phyloP scores from a whole-genome alignment of 2,113 vertebrate genomes.

The Osmerus mordax region DNA sequence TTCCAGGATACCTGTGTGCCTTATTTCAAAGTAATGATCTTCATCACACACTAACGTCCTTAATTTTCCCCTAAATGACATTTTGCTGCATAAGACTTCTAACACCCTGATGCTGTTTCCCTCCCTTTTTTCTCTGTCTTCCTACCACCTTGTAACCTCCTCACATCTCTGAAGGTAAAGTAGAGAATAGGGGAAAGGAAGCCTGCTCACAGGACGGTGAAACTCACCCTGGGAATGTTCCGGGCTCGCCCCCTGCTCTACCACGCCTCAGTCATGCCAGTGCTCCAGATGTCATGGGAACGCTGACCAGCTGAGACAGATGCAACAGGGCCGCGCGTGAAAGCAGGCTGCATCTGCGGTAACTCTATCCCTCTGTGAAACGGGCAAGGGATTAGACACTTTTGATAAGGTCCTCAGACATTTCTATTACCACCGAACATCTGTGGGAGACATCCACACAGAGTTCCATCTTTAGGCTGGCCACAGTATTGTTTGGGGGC shows the following conservation, averaged over 20 bases:
- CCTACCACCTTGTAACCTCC: no score
- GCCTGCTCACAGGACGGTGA: background rate
- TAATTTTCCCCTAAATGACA: no score
- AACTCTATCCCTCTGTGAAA: conserved; percentile 79
- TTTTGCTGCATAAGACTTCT: no score
- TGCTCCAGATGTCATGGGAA: conserved; percentile 74
- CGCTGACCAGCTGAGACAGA: conserved; percentile 72
- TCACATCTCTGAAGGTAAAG: background rate
- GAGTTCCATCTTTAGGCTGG: background rate
- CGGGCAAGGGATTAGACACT: conserved; percentile 65
- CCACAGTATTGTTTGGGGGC: background rate
- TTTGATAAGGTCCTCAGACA: conserved; percentile 73
- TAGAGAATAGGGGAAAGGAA: background rate
- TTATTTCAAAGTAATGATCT: no score
- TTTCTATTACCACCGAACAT: conserved; percentile 65
- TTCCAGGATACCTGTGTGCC: no score
- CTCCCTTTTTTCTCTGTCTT: no score
- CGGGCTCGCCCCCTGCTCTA: conserved; percentile 38
- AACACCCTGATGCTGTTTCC: no score
- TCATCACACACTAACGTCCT: no score
- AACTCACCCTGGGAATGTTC: conserved; percentile 37
- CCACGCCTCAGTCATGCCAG: conserved; percentile 68
- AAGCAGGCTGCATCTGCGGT: conserved; percentile 64
- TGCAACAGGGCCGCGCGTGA: conserved; percentile 63
- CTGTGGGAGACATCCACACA: conserved; percentile 37